These are phyloP conservation scores for Telmatherina bonti DNA, from an alignment of 2,797 vertebrate species.

Conservation along the genomic window DNA sequence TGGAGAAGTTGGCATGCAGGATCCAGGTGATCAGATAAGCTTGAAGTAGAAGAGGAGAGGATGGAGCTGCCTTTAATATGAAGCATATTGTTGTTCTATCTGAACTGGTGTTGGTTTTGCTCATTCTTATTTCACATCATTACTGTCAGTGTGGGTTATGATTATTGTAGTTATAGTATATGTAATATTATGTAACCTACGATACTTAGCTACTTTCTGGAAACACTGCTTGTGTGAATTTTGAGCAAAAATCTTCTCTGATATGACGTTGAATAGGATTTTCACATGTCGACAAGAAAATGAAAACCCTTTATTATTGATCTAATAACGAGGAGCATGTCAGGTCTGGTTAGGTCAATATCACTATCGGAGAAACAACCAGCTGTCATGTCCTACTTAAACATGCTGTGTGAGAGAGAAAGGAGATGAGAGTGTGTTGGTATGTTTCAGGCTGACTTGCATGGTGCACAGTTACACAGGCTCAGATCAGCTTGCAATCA, in stretches of 20 bases:
- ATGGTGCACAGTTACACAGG: constrained; percentile 74
- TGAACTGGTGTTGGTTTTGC: no score
- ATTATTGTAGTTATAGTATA: neutral
- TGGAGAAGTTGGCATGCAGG: no score
- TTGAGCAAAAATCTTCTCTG: constrained; percentile 17
- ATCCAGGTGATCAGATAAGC: no score
- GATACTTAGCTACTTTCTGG: constrained; percentile 3
- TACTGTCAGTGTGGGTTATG: no score
- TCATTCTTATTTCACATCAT: no score
- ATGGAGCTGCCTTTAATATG: no score
- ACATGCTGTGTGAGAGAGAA: constrained; percentile 51
- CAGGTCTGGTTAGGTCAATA: constrained; percentile 47
- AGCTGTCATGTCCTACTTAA: constrained; percentile 66
- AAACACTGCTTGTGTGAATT: constrained; percentile 5
- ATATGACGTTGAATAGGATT: constrained; percentile 17
- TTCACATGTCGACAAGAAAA: constrained; percentile 21
- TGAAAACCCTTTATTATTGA: constrained; percentile 34
- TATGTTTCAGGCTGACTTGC: constrained; percentile 49
- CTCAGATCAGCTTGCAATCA: constrained; percentile 70
- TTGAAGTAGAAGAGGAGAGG: no score
- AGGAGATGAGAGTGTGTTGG: constrained; percentile 40
- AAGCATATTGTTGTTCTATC: no score
- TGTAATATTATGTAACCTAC: neutral
- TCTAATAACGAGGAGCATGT: constrained; percentile 44
- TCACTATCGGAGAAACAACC: constrained; percentile 53